Evolutionary conservation across 2,797 vertebrate genomes (phyloP), one percentile per base, ranked within the genome.

Genomic region (Acanthornis magna): DNA sequence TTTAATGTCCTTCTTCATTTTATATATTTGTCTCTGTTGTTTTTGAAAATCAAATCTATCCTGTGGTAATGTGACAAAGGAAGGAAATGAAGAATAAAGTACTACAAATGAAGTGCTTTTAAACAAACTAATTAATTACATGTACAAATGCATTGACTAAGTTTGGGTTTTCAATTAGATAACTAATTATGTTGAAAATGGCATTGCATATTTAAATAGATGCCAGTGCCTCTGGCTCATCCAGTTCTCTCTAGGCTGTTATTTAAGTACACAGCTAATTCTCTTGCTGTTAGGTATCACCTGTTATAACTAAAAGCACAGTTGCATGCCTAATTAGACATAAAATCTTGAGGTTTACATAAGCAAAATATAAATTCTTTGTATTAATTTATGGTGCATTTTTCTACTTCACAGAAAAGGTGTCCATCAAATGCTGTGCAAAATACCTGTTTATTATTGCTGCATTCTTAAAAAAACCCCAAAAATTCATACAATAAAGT

Each of bases 101-200:
- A 72, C 80, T 94, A 76, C 70, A 60, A 96, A 73, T 88, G 82
- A 95, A 97, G 76, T 93, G 72, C 65, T 97, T 97, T 96, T 95
- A 96, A 95, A 93, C 90, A 97, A 97, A 90, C 92, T 50, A 96
- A 96, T 97, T 97, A 97, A 96, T 97, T 97, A 92, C 91, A 93
- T 90, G 85, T 96, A 87, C 72, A 95, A 97, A 96, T 95, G 38
- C 71, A 87, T 94, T 92, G 76, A 92, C 72, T 96, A 95, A 80
- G 74, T 91, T 97, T 95, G 76, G 55, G 67, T 60, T 88, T 96
- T 89, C 93, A 97, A 79, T 97, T 97, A 96, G 86, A 94, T 96
- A 94, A 93, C 88, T 97, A 95, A 97, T 97, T 96, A 96, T 83
- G 79, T 91, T 81, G 68, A 85, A 97, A 97, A 95, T 89, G 75